A percentile compares a stretch with the other conserved stretches of the same genome.
Conservation (phyloP, 1,140 invertebrate species). For the Drosophila carrolli region DNA sequence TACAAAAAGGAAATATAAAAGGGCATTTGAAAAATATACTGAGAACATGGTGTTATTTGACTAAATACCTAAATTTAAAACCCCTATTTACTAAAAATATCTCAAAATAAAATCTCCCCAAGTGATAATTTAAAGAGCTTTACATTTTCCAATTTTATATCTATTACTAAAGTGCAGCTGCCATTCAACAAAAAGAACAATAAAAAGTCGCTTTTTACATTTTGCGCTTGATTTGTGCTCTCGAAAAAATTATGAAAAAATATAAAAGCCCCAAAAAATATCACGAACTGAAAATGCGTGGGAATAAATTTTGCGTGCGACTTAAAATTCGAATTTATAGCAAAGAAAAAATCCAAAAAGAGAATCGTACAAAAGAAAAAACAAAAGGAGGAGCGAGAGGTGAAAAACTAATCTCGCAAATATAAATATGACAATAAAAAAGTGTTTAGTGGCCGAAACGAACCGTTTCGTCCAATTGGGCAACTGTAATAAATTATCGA, state of each 20-base stretch:
- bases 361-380: slow-evolving; percentile 46
- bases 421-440: slow-evolving; percentile 78
- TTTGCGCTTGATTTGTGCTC: slow-evolving; percentile 48
- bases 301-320: slow-evolving; percentile 76
- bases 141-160: slow-evolving; percentile 19
- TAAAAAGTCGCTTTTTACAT: slow-evolving; percentile 41
- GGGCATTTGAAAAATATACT: too few species aligned
- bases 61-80: too few species aligned
- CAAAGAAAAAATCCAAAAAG: slow-evolving; percentile 32
- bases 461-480: slow-evolving; percentile 66
- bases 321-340: slow-evolving; percentile 46
- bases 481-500: slow-evolving; percentile 83
- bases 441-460: slow-evolving; percentile 47
- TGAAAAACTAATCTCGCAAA: slow-evolving; percentile 67
- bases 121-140: background rate
- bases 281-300: slow-evolving; percentile 80
- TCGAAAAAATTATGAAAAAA: slow-evolving; percentile 32
- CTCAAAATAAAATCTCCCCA: background rate
- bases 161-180: slow-evolving; percentile 14
- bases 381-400: slow-evolving; percentile 32
- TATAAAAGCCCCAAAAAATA: slow-evolving; percentile 48
- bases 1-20: too few species aligned
- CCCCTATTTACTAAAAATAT: background rate
- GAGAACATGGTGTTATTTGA: too few species aligned
- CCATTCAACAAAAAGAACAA: slow-evolving; percentile 36